Conservation (phyloP, 2,888 invertebrate species). For the Eupithecia vulgata region DNA sequence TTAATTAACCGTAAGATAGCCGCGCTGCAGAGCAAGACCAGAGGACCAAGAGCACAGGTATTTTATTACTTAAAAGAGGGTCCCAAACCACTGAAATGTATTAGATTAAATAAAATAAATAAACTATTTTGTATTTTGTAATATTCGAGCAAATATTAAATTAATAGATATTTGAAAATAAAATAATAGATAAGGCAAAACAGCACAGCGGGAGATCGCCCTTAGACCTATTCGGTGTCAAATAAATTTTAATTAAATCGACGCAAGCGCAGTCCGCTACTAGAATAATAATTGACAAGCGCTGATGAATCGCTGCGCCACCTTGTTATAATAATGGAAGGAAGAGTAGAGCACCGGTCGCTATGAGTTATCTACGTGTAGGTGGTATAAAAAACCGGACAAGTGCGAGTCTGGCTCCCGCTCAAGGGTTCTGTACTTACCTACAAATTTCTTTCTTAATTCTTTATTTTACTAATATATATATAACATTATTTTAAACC, state of each 20-base stretch:
- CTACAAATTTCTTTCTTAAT: no score
- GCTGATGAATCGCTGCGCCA: constrained; percentile 77
- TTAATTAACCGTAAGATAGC: no score
- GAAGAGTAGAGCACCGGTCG: constrained; percentile 10
- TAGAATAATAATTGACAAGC: constrained; percentile 75
- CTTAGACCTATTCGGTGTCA: constrained; percentile 49
- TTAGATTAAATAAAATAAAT: no score
- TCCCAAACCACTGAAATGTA: no score
- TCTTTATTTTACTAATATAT: no score
- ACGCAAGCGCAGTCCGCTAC: constrained; percentile 65
- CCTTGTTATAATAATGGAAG: constrained; percentile 72
- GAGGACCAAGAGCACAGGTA: no score
- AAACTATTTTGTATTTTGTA: no score
- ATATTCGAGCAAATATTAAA: constrained; percentile 7
- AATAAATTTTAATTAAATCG: constrained; percentile 82
- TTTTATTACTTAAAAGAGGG: no score
- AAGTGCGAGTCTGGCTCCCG: not conserved
- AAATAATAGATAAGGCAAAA: not conserved
- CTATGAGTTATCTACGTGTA: constrained; percentile 2
- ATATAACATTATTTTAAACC: no score
- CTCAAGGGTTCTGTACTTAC: not conserved
- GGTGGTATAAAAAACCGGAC: not conserved
- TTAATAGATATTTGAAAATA: not conserved
- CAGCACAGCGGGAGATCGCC: constrained; percentile 19
- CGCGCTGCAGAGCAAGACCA: no score